phyloP scores from a whole-genome alignment of 2,888 invertebrate genomes.

The Pollenia labialis region DNA sequence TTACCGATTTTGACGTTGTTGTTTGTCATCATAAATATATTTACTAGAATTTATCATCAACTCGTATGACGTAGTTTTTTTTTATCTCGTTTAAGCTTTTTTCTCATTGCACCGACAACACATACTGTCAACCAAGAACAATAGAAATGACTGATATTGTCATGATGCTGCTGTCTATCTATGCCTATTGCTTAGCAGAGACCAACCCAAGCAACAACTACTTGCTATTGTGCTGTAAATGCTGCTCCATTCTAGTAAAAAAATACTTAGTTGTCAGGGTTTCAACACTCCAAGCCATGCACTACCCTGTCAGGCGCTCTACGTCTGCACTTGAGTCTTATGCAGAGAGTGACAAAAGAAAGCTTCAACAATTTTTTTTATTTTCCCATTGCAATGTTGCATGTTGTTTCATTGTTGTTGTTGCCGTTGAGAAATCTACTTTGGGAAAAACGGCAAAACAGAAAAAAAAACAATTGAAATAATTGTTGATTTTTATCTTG shows the following conservation, averaged over 20 bases:
- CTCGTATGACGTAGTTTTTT: slow-evolving; percentile 31
- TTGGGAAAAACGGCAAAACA: slow-evolving; percentile 37
- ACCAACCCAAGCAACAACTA: slow-evolving; percentile 32
- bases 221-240: slow-evolving; percentile 21
- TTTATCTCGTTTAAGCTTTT: neutral
- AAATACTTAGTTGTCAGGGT: slow-evolving; percentile 28
- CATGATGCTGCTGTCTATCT: slow-evolving; percentile 8
- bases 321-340: neutral
- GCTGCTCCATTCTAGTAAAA: neutral
- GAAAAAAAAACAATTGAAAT: slow-evolving; percentile 57
- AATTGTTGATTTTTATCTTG: slow-evolving; percentile 73
- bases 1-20: neutral
- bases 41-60: slow-evolving; percentile 33
- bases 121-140: slow-evolving; percentile 37
- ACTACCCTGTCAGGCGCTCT: neutral
- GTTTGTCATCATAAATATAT: neutral
- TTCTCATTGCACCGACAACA: slow-evolving; percentile 10
- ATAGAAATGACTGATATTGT: slow-evolving; percentile 51
- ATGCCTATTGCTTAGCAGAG: slow-evolving; percentile 26
- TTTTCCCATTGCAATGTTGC: slow-evolving; percentile 49
- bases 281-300: slow-evolving; percentile 13
- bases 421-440: slow-evolving; percentile 25
- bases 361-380: neutral
- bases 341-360: slow-evolving; percentile 17
- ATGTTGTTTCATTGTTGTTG: neutral